A percentile compares a stretch with the other conserved stretches of the same genome.
Evolutionary conservation across 2,888 invertebrate genomes (phyloP).

Genomic region (Syritta pipiens): DNA sequence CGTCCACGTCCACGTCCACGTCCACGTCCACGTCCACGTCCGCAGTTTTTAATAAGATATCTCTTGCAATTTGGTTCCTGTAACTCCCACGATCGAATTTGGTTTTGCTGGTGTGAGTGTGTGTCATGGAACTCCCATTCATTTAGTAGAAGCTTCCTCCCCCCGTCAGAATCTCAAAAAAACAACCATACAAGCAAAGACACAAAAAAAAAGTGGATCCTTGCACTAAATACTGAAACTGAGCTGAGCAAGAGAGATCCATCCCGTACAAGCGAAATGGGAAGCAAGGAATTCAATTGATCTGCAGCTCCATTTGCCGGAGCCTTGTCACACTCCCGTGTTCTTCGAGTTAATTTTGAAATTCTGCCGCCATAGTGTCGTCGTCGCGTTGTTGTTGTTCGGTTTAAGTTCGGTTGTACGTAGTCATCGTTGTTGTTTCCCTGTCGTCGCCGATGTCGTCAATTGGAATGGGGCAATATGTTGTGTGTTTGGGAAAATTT

Average conservation of each 20-base stretch:
- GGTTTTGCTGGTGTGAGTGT: background rate
- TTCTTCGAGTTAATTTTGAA: conserved; percentile 65
- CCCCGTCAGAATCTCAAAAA: background rate
- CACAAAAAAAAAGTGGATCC: conserved; percentile 23
- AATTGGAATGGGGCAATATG: conserved; percentile 68
- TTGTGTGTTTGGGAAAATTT: conserved; percentile 64
- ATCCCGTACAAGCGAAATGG: conserved; percentile 41
- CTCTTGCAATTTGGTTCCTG: conserved; percentile 57
- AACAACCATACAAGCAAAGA: background rate
- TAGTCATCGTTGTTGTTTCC: conserved; percentile 53
- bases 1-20: too few species aligned
- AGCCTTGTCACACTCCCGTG: conserved; percentile 64
- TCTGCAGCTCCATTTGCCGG: conserved; percentile 54
- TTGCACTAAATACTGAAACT: conserved; percentile 59
- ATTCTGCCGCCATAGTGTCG: conserved; percentile 69
- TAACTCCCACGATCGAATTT: conserved; percentile 54
- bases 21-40: too few species aligned
- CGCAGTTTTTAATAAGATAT: conserved; percentile 61
- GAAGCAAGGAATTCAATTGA: conserved; percentile 66
- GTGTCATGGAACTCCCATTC: conserved; percentile 40
- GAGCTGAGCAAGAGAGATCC: conserved; percentile 14
- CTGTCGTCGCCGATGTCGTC: conserved; percentile 53
- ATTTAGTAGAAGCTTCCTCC: conserved; percentile 39
- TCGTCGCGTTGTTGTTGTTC: conserved; percentile 54
- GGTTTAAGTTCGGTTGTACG: conserved; percentile 32